Conservation (phyloP, 2,113 vertebrate genomes). For the Chloropsis hardwickii region DNA sequence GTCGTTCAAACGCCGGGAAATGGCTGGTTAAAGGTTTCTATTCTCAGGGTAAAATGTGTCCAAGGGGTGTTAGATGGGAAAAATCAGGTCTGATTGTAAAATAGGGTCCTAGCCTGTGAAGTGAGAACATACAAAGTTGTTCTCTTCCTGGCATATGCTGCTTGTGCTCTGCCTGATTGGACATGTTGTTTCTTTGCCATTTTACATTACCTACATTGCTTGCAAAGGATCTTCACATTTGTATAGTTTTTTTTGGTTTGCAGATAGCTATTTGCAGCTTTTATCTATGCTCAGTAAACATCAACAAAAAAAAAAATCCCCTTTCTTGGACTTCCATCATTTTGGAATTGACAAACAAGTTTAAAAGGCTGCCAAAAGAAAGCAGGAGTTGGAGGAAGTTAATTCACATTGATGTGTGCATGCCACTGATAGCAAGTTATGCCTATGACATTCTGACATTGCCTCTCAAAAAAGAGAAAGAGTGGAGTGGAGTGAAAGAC, state of each 20-base stretch:
- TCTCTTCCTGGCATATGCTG: neutral
- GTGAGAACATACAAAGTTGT: slow-evolving; percentile 32
- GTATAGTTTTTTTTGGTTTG: slow-evolving; percentile 14
- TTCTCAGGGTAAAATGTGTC: neutral
- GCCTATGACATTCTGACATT: slow-evolving; percentile 66
- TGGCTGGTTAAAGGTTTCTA: slow-evolving; percentile 14
- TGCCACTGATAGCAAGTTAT: slow-evolving; percentile 64
- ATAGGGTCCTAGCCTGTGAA: slow-evolving; percentile 32
- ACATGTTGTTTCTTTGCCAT: slow-evolving; percentile 26
- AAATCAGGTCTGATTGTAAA: slow-evolving; percentile 59
- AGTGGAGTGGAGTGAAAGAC: slow-evolving; percentile 59
- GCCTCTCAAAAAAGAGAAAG: slow-evolving; percentile 64
- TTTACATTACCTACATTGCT: slow-evolving; percentile 27
- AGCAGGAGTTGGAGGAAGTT: slow-evolving; percentile 31
- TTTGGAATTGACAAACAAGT: slow-evolving; percentile 47
- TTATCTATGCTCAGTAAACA: slow-evolving; percentile 37
- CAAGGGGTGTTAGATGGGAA: neutral
- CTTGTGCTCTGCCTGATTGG: slow-evolving; percentile 50
- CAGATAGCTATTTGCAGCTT: slow-evolving; percentile 38
- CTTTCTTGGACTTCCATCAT: neutral
- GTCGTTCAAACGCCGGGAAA: slow-evolving; percentile 12
- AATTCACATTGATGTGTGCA: slow-evolving; percentile 43
- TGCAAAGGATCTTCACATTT: slow-evolving; percentile 10
- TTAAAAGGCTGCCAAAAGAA: slow-evolving; percentile 44
- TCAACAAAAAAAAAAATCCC: neutral